Conservation (phyloP, 64 coral and sea anemone species). For the Trachythela sp. region DNA sequence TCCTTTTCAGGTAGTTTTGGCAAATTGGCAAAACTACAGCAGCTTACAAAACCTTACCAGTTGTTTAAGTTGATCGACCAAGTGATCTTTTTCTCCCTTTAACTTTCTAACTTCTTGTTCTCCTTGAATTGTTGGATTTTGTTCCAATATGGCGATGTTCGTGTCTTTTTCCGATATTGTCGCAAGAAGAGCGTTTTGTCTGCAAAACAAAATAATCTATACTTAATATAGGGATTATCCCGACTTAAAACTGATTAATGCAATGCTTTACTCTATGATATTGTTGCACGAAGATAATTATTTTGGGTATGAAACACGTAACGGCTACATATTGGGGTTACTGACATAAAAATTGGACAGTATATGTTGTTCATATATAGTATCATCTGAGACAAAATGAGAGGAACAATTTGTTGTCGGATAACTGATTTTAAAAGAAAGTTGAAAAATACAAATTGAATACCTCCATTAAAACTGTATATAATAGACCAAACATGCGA, state of each 20-base stretch:
- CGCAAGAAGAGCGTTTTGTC: conserved; percentile 93
- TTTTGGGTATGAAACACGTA: too few species aligned
- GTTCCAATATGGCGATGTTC: conserved; percentile 84
- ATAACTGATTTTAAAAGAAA: not conserved
- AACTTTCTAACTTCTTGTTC: conserved; percentile 77
- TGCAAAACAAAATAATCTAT: conserved; percentile 31
- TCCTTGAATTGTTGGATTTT: conserved; percentile 66
- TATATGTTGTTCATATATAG: not conserved
- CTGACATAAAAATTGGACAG: too few species aligned
- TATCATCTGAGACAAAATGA: not conserved
- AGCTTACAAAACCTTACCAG: conserved; percentile 42
- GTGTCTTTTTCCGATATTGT: conserved; percentile 98
- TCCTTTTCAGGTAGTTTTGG: too few species aligned
- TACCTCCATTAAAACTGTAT: too few species aligned
- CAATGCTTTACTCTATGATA: too few species aligned
- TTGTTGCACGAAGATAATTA: too few species aligned
- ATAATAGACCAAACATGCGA: too few species aligned
- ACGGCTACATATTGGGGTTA: too few species aligned
- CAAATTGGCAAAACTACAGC: too few species aligned
- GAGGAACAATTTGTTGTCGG: not conserved
- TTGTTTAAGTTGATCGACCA: conserved; percentile 85
- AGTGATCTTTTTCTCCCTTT: conserved; percentile 86
- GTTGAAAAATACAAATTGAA: too few species aligned
- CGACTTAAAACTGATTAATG: too few species aligned
- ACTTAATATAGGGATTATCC: too few species aligned